Evolutionary conservation across 2,888 invertebrate species (phyloP).

Genomic region (Endotricha flammealis): DNA sequence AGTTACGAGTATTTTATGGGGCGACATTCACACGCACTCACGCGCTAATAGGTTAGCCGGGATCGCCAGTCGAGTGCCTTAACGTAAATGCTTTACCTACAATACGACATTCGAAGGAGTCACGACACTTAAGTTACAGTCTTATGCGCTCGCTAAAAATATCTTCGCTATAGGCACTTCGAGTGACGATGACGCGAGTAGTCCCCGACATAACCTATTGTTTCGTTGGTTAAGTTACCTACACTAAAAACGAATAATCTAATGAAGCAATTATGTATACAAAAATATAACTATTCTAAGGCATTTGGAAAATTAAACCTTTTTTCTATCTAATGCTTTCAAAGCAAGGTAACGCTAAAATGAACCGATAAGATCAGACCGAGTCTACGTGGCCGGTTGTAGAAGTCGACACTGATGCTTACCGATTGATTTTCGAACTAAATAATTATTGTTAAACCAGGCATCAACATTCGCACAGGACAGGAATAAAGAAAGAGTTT

Average conservation of each 20-base stretch:
- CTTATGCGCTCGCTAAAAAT: constrained; percentile 22
- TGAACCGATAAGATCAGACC: constrained; percentile 32
- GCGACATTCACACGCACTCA: constrained; percentile 45
- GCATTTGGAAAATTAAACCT: constrained; percentile 40
- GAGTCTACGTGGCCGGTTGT: constrained; percentile 69
- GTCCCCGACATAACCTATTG: constrained; percentile 35
- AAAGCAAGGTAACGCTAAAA: constrained; percentile 25
- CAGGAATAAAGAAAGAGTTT: constrained; percentile 25
- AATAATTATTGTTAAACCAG: constrained; percentile 18
- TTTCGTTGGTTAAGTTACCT: constrained; percentile 16
- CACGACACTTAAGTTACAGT: constrained; percentile 27
- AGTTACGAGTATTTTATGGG: constrained; percentile 33
- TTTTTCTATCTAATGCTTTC: constrained; percentile 25
- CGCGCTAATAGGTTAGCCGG: constrained; percentile 23
- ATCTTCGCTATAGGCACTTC: constrained; percentile 26
- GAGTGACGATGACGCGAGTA: constrained; percentile 58
- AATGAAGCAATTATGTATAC: constrained; percentile 37
- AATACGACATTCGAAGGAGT: constrained; percentile 20
- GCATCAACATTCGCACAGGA: constrained; percentile 47
- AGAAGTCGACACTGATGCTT: constrained; percentile 34
- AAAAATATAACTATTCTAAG: constrained; percentile 55
- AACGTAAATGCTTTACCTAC: not conserved
- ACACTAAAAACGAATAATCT: constrained; percentile 24
- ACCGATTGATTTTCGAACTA: constrained; percentile 25
- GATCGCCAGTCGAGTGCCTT: constrained; percentile 36